Evolutionary conservation across 23 tunicate species (phyloP).

Genomic region (Halocynthia aurantium): DNA sequence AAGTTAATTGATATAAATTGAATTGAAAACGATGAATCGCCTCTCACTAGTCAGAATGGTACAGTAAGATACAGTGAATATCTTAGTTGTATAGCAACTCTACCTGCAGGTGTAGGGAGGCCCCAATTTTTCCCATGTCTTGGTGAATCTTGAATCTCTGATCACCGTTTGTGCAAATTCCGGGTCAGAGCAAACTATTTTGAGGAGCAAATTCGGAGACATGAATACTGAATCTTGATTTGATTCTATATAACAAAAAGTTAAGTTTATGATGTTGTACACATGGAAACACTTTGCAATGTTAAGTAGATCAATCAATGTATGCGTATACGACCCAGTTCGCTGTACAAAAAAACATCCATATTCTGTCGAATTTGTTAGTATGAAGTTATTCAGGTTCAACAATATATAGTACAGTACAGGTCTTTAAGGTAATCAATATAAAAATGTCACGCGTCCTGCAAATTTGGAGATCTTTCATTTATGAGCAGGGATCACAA

Average conservation of each 20-base stretch:
- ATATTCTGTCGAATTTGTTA: background rate
- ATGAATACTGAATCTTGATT: too few relatives aligned
- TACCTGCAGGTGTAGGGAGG: constrained; percentile 33
- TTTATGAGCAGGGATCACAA: too few relatives aligned
- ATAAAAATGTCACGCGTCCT: too few relatives aligned
- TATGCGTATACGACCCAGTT: background rate
- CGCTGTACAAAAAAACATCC: background rate
- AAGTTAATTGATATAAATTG: background rate
- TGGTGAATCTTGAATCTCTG: background rate
- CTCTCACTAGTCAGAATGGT: background rate
- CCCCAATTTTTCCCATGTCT: background rate
- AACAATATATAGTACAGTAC: too few relatives aligned
- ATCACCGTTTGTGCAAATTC: constrained; percentile 6
- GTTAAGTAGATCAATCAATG: background rate
- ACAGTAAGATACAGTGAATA: too few relatives aligned
- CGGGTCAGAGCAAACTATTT: background rate
- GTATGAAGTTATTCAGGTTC: background rate
- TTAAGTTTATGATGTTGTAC: too few relatives aligned
- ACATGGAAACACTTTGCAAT: too few relatives aligned
- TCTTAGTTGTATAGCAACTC: background rate
- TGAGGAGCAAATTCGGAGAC: background rate
- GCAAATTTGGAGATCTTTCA: too few relatives aligned
- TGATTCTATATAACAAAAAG: too few relatives aligned
- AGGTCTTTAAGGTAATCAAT: too few relatives aligned
- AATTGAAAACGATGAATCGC: background rate